A percentile compares a stretch with the other conserved stretches of the same genome.
Conservation (phyloP, 1,140 invertebrate genomes). For the Drosophila lini region DNA sequence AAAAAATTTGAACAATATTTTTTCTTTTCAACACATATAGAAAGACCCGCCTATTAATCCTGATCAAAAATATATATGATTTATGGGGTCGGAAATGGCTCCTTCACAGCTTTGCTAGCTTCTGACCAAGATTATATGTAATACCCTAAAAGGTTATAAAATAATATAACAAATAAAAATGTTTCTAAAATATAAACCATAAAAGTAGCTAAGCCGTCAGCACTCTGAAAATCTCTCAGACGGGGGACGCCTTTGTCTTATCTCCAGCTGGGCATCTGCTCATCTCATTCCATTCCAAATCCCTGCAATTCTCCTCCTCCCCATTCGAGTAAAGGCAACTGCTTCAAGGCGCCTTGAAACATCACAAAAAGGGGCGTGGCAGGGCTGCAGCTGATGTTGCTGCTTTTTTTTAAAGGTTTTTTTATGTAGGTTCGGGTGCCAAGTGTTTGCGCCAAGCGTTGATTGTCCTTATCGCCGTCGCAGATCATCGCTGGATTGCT, state of each 20-base stretch:
- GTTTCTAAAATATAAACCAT: too few species aligned
- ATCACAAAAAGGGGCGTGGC: conserved; percentile 41
- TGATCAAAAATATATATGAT: too few species aligned
- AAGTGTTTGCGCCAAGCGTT: conserved; percentile 82
- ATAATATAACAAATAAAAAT: too few species aligned
- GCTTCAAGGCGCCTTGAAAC: conserved; percentile 54
- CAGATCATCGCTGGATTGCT: conserved; percentile 42
- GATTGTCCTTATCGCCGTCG: conserved; percentile 70
- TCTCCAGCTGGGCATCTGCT: conserved; percentile 52
- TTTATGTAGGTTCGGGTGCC: conserved; percentile 48
- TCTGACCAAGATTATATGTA: too few species aligned
- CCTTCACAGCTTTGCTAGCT: too few species aligned
- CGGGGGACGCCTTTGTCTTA: conserved; percentile 50
- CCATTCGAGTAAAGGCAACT: conserved; percentile 26
- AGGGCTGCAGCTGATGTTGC: conserved; percentile 25
- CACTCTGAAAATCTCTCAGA: conserved; percentile 1
- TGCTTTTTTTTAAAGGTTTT: not conserved
- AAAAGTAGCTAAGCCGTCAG: not conserved
- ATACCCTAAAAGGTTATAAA: too few species aligned
- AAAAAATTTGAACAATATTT: too few species aligned
- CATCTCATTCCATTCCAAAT: conserved; percentile 28
- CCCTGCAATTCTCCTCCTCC: not conserved
- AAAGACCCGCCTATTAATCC: too few species aligned
- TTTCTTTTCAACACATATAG: too few species aligned
- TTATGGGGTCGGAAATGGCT: too few species aligned